Evolutionary conservation across 2,888 invertebrate genomes (phyloP), one percentile per base, ranked within the genome.

Genomic region (Suillia variegata): DNA sequence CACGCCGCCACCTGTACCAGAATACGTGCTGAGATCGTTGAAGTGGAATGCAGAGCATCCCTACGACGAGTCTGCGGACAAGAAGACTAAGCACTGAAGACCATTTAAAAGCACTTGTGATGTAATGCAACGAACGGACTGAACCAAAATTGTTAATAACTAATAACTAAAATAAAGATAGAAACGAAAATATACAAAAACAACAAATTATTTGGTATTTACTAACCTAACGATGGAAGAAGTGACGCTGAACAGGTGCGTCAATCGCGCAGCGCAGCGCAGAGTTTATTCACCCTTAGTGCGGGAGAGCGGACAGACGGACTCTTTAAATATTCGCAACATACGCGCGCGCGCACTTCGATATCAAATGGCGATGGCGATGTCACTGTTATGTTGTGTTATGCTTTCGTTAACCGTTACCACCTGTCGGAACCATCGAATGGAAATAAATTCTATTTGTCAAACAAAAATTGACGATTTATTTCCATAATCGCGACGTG

Each of bases 21-120:
- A 82, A 2, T 85, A 83, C 0, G 87, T 87, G 26, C 82, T 84
- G 15, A 84, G 84, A 18, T 84, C 87, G 0, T 76, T 88, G 5
- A 79, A 80, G 34, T 84, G 85, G 62, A 76, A 86, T 20, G 85
- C 85, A 2, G 70, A 70, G 17, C 79, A 80, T 70, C 78, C 79
- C 2, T 70, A 73, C 21, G 59, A 69, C n/a, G 66, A 56, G 26
- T 61, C 67, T 2, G 63, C 54, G 20, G 66, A 65, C 24, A 54
- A 56, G 3, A 62, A n/a, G n/a, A n/a, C n/a, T n/a, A n/a, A 65
- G 17, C 51, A 62, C 22, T 70, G 45, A 45, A 20, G 18, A 18
- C 4, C 4, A 4, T n/a, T 38, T 38, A 38, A n/a, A n/a, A n/a
- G n/a, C n/a, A 38, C n/a, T 20, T 45, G 45, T 45, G 45, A 45